Base-by-base conservation (phyloP, 2,113 vertebrate genomes). In the Anoura caudifer region DNA sequence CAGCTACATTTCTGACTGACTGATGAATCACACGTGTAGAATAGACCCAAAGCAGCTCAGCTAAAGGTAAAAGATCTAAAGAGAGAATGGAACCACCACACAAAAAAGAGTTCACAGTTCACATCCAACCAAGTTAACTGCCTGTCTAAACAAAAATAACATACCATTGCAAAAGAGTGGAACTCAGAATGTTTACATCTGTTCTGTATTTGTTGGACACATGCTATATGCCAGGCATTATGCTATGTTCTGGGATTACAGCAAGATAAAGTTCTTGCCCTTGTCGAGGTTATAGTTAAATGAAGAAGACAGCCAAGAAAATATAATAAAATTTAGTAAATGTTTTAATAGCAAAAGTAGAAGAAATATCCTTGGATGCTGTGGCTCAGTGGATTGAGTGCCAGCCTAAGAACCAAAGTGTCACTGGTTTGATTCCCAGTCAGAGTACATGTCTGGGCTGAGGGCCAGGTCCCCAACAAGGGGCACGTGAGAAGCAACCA, bases 111-210 rank as follows among this genome's bases (percentile, higher is more conserved):
- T 63, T 86, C 19, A 63, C 7, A 95, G 33, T 88, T 94, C 59
- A 89, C 6, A 89, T 70, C 9, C 14, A 75, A 77, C 13, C 65
- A 92, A 87, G 31, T 72, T 73, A 95, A 92, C 4, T 77, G 14
- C 54, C 45, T 54, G 15, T 61, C 54, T 76, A 89, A 93, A 88
- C 31, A 82, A 92, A 95, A 86, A 17, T 72, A 97, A 92, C 24
- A 92, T 59, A 87, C 33, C 22, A 69, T 1, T 52, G 15, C 38
- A 87, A 69, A 95, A 90, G 22, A 90, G 93, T 26, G 11, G 20
- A 77, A 90, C 87, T 79, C 59, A 63, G 26, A 91, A 91, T 83
- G 43, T 88, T 59, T 81, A 77, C 24, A 77, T 77, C n/a, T 91
- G 45, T 50, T 11, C 6, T 54, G 2, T 77, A 73, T 67, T 94